Base-by-base conservation (phyloP, 2,888 invertebrate species). In the Trichogramma evanescens region DNA sequence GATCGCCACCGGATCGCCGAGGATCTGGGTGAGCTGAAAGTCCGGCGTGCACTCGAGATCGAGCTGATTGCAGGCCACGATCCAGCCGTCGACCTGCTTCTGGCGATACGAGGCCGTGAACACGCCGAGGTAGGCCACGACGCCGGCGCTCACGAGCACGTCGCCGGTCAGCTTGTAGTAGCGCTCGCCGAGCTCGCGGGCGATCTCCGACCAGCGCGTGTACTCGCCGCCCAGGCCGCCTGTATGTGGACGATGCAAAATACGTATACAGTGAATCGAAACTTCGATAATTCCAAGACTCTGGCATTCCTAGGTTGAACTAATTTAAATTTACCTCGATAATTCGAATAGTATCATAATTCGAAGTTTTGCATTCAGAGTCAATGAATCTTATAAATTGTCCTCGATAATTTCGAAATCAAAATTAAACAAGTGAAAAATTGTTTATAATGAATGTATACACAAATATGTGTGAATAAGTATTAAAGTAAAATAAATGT, bases 101-200 rank as follows among this genome's bases (percentile, higher is more conserved):
- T 83, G 76, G 67, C 92, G 82, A 74, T 89, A 91, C 61, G 82
- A 79, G 61, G 86, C 83, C 1, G 91, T 91, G 72, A 95, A 95
- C 1, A 94, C 91, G 3, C 95, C 95, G 45, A 96, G 82, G 75
- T 96, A 96, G 0, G 95, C 93, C 3, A 96, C 91, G 9, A 93
- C 83, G 4, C 92, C 95, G 4, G 95, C 87, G 6, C 93, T 88
- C 59, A 96, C 84, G 63, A 96, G 80, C 52, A 95, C 89, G 74
- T 96, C 94, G 6, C 89, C 89, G 58, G 91, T 91, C 1, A 93
- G 80, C 44, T 86, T 82, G 66, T 84, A 82, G 72, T 91, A 92
- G 13, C 82, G 83, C 65, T 83, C 83, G 7, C 88, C 86, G 4
- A 92, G 80, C 0, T 73, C 73, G 70, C 86, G 84, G 0, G 95